These are phyloP conservation scores for Barbus barbus DNA, from an alignment of 2,113 vertebrate genomes.

Conservation along the genomic window DNA sequence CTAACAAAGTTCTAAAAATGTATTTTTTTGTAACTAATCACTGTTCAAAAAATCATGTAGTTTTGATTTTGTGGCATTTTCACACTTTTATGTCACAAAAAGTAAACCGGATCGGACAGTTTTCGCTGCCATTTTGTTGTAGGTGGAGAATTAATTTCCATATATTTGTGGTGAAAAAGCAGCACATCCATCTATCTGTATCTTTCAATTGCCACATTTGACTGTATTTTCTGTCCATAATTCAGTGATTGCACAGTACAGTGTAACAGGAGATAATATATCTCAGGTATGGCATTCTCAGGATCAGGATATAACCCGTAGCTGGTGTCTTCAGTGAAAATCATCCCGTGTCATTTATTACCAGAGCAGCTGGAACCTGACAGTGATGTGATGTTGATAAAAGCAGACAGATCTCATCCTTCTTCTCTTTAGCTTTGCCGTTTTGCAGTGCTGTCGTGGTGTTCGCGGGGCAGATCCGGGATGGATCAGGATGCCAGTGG, in stretches of 20 bases:
- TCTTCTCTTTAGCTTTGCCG: slow-evolving; percentile 22
- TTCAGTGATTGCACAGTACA: background rate
- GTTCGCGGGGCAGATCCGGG: background rate
- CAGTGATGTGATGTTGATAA: slow-evolving; percentile 44
- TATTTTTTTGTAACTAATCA: background rate
- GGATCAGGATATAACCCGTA: slow-evolving; percentile 4
- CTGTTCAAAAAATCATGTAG: background rate
- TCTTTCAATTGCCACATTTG: slow-evolving; percentile 3
- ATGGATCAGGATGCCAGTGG: background rate
- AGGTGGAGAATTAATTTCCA: slow-evolving; percentile 7
- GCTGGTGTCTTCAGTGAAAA: background rate
- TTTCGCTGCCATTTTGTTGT: background rate
- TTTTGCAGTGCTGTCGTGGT: background rate
- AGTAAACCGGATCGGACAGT: background rate
- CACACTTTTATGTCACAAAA: background rate
- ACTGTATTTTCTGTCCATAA: background rate
- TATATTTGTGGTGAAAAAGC: background rate
- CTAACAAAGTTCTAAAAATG: background rate
- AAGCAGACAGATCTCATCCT: slow-evolving; percentile 35
- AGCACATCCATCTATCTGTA: background rate
- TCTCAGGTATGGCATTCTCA: background rate
- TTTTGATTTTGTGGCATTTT: no score
- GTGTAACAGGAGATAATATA: slow-evolving; percentile 39
- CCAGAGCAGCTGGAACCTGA: slow-evolving; percentile 30
- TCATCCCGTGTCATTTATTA: slow-evolving; percentile 1